Base-by-base conservation (phyloP, 2,797 vertebrate species). In the Cyclura pinguis region DNA sequence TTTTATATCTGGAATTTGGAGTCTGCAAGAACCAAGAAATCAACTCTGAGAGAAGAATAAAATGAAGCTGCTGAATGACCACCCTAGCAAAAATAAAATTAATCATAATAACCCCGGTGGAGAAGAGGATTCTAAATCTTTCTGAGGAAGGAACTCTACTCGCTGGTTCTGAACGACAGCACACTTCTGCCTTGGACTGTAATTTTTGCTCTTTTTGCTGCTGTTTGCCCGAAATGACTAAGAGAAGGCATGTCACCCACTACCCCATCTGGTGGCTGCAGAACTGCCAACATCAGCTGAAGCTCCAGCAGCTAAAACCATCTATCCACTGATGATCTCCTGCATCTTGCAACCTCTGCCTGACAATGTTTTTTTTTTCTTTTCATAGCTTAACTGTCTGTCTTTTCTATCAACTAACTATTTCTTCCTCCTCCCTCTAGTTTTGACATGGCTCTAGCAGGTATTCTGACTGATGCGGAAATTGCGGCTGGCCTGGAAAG, bases 391-490 rank as follows among this genome's bases (percentile, higher is more conserved):
- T 89, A 57, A 80, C 35, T 59, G 2, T 78, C 67, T 76, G 22
- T 74, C 47, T 87, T 89, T 76, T 85, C 27, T 20, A 16, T 52
- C 0, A 35, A 2, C 38, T 67, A 62, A 20, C 2, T 8, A 1
- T 64, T 14, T 64, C 89, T 89, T 85, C 76, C 32, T 80, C 59
- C 22, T 72, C 90, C 89, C 89, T 81, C 74, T 8, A 92, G 42
- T 82, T 88, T 59, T 92, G 91, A 62, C 9, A 98, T 98, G 98
- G 97, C 97, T 94, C 97, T 98, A 88, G 89, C 96, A 84, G 95
- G 97, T 94, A 92, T 98, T 29, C 97, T 98, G 93, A 96, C 55
- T 9, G 98, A 98, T 3, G 97, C 96, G 93, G 97, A 98, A 6
- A 94, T 98, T 72, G 96, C 96, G 89, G 97, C 97, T 85, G 98